Base-by-base conservation (phyloP, 2,113 vertebrate species). In the Takifugu flavidus region DNA sequence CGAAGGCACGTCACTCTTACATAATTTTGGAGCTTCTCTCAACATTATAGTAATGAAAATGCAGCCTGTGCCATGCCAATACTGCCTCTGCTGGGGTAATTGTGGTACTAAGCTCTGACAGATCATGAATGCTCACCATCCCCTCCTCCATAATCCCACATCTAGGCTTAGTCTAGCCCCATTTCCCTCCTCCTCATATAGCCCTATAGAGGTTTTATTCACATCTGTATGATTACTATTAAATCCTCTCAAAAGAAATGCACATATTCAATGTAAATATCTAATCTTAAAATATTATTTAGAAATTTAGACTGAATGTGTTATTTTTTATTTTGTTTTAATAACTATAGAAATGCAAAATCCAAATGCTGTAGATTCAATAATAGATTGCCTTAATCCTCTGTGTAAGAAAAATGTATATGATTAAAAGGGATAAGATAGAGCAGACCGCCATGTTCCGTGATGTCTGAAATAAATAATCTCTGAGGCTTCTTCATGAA, bases 1-100 rank as follows among this genome's bases (percentile, higher is more conserved):
- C 77, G 84, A 67, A 72, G 47, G 57, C 78, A 83, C 85, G 85
- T 91, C 92, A 89, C 61, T 80, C 84, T 95, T 95, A 94, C 74
- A 68, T 91, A 93, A 95, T 89, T 89, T 67, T 70, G 72, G 63
- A 78, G 42, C 90, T 91, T 80, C 91, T 94, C 78, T 88, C 87
- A 91, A 91, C 89, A 92, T 93, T 92, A 91, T 89, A 89, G 89
- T 93, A 93, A 93, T 92, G 92, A 94, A 94, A 94, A 92, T 61
- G 80, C 91, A 67, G 77, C 69, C 70, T 67, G 56, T 75, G 88
- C 91, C 74, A 53, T 65, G 47, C 29, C 39, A 4, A 52, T 3
- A 0, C 57, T 2, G 20, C 56, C 3, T 20, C 62, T 42, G 53
- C 46, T 63, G 85, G 93, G 87, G 92, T 89, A 91, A 92, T 91